Percentiles rank a stretch among this genome's conserved stretches.
Evolutionary conservation across 2,797 vertebrate genomes (phyloP).

Genomic region (Gambusia yucatana): DNA sequence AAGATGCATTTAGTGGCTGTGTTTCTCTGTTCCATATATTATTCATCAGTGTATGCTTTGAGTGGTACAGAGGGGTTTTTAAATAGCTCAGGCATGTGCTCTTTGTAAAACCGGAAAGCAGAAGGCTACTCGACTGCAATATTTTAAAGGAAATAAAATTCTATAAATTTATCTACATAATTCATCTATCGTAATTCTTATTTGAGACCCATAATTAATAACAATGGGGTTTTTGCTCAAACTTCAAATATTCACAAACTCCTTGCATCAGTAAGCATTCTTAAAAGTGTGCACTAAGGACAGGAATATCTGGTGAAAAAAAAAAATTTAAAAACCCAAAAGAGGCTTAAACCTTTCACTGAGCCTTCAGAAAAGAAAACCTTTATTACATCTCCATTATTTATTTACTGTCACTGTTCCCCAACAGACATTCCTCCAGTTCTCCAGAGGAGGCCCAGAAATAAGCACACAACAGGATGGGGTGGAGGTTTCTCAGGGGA

Average conservation of each 20-base stretch:
- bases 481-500: slow-evolving; percentile 67
- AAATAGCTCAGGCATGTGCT: slow-evolving; percentile 49
- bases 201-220: slow-evolving; percentile 13
- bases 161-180: not conserved
- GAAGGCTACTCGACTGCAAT: not conserved
- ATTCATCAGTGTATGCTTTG: slow-evolving; percentile 70
- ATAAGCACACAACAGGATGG: slow-evolving; percentile 70
- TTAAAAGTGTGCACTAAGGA: slow-evolving; percentile 48
- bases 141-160: not conserved
- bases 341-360: slow-evolving; percentile 62
- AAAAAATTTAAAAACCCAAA: slow-evolving; percentile 18
- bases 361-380: slow-evolving; percentile 79
- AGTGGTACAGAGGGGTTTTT: slow-evolving; percentile 52
- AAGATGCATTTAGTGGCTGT: slow-evolving; percentile 71
- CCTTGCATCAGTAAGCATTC: slow-evolving; percentile 28
- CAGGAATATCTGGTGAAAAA: slow-evolving; percentile 49
- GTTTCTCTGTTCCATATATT: slow-evolving; percentile 74
- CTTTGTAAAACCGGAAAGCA: slow-evolving; percentile 36
- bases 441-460: slow-evolving; percentile 71
- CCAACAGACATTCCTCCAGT: slow-evolving; percentile 62
- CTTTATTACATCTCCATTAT: slow-evolving; percentile 78
- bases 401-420: slow-evolving; percentile 76
- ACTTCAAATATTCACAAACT: slow-evolving; percentile 35
- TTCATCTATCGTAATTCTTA: slow-evolving; percentile 3
- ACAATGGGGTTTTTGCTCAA: not conserved